Evolutionary conservation across 2,113 vertebrate species (phyloP).

Genomic region (Daubentonia madagascariensis): DNA sequence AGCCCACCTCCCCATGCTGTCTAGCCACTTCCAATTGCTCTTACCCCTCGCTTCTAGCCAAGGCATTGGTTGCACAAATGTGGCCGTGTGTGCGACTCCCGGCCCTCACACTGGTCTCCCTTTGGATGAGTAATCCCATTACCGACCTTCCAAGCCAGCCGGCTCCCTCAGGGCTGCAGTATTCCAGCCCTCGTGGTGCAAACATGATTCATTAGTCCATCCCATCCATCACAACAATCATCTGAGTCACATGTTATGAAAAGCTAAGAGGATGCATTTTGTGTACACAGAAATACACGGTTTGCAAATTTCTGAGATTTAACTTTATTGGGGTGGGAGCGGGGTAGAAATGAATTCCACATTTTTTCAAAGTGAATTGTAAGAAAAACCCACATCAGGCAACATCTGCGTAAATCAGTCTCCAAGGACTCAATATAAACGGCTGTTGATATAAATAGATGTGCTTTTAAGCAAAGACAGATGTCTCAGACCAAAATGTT

Average conservation of each 20-base stretch:
- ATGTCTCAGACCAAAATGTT: conserved; percentile 55
- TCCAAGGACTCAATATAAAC: background rate
- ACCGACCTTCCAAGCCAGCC: background rate
- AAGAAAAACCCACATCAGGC: background rate
- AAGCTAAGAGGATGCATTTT: background rate
- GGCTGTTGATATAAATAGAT: conserved; percentile 64
- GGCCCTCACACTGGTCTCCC: background rate
- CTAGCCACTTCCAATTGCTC: background rate
- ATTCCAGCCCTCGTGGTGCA: background rate
- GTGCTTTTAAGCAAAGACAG: conserved; percentile 68
- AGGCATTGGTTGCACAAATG: background rate
- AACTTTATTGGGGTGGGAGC: background rate
- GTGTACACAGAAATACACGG: background rate
- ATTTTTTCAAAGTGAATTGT: conserved; percentile 13
- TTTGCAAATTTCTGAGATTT: conserved; percentile 36
- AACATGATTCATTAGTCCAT: background rate
- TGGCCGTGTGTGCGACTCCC: background rate
- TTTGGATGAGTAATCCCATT: background rate
- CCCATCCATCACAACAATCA: background rate
- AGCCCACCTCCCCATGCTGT: background rate
- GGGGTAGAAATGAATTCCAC: background rate
- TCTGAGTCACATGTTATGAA: conserved; percentile 18
- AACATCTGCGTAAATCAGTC: conserved; percentile 43
- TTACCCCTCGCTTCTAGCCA: background rate
- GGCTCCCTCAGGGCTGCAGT: background rate